Base-by-base conservation (phyloP, 35 echinoderm and acorn worm species). In the Anneissia japonica region DNA sequence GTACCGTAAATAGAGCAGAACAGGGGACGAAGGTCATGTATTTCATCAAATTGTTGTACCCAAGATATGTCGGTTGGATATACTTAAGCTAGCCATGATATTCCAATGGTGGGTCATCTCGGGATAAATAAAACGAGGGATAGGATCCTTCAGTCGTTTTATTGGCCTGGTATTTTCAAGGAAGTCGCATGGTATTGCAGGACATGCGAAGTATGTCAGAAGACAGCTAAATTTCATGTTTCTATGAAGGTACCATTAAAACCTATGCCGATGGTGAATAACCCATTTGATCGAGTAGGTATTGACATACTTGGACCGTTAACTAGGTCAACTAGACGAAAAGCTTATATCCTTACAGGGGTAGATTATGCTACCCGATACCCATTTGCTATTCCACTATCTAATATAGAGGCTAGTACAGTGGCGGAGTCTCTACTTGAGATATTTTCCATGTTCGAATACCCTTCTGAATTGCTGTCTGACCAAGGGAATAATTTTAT, bases 131-230 rank as follows among this genome's bases (percentile, higher is more conserved):
- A 89, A 73, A 89, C 87, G 31, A 89, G 74, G 29, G 39, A 82
- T 41, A 28, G 80, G 0, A 1, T 89, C 0, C 35, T 89, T 33
- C 21, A 21, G 17, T 16, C 80, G 30, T 88, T 79, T 73, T 88
- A 88, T 43, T 88, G 86, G 77, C 86, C 86, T 4, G 55, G 87
- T 1, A 75, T 88, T n/a, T 88, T 88, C 38, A 75, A 82, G 37
- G 87, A 88, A 73, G 55, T 82, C 39, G 55, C 79, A 64, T 14
- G 32, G 7, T 75, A 88, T 30, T 88, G 87, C 37, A 81, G 39
- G 31, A 30, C 74, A 30, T 88, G 87, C 82, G 26, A 72, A 14
- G 28, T 28, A 2, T 88, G 87, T 75, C 79, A 88, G 82, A 36
- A 35, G 13, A 19, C 75, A 36, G 30, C 72, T 37, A 81, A 82